These are phyloP conservation scores for Tor tambroides DNA, from an alignment of 2,113 vertebrate species.

Conservation along the genomic window DNA sequence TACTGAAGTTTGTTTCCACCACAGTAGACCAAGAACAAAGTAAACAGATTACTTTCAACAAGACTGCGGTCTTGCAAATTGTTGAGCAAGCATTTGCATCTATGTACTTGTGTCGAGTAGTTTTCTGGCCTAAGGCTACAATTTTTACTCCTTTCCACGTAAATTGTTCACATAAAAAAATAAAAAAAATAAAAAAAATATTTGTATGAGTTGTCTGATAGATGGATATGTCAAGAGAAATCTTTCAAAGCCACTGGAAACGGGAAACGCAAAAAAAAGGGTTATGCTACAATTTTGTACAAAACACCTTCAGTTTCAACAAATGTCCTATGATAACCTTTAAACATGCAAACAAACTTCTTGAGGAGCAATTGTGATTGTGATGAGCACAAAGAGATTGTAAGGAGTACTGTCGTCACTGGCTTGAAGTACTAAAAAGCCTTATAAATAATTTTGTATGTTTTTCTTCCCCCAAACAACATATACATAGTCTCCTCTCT, in stretches of 20 bases:
- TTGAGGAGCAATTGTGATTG: neutral
- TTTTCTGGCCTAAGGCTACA: neutral
- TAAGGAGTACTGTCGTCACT: neutral
- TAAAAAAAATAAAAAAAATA: neutral
- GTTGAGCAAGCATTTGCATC: neutral
- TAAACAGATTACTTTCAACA: too few species aligned
- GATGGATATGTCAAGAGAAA: neutral
- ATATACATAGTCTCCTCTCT: neutral
- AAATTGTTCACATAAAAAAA: neutral
- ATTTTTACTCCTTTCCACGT: neutral
- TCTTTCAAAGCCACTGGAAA: neutral
- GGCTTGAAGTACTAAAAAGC: neutral
- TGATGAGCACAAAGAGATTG: neutral
- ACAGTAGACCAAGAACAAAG: neutral
- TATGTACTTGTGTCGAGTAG: neutral
- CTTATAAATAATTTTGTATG: neutral
- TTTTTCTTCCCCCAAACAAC: neutral
- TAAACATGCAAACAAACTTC: neutral
- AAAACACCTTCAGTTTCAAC: neutral
- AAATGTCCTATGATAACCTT: slow-evolving; percentile 14
- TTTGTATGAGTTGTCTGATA: neutral
- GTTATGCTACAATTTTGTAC: slow-evolving; percentile 4
- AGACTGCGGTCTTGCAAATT: neutral
- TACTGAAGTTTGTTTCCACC: neutral
- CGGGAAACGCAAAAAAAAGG: neutral